Evolutionary conservation across 1,140 invertebrate species (phyloP).

Genomic region (Condylostylus longicornis): DNA sequence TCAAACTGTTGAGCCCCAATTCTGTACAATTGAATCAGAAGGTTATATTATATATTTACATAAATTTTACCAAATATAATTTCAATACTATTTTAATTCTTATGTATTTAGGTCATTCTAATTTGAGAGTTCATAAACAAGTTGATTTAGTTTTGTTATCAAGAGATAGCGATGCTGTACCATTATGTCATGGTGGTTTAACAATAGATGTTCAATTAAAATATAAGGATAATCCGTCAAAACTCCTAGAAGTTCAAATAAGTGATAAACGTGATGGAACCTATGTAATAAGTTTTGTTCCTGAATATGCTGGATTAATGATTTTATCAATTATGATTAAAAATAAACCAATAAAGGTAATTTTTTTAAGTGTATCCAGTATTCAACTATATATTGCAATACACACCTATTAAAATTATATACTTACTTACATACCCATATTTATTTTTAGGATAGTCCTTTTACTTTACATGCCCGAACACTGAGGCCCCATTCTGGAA

Average conservation of each 20-base stretch:
- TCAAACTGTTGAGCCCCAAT: slow-evolving; percentile 39
- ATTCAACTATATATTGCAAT: slow-evolving; percentile 1
- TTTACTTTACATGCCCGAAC: slow-evolving; percentile 40
- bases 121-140: slow-evolving; percentile 33
- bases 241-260: slow-evolving; percentile 34
- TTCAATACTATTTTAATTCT: neutral
- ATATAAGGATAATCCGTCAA: slow-evolving; percentile 28
- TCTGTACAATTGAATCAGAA: slow-evolving; percentile 37
- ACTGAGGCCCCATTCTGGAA: slow-evolving; percentile 44
- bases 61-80: too few relatives aligned
- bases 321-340: slow-evolving; percentile 42
- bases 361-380: neutral
- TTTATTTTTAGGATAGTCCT: slow-evolving; percentile 37
- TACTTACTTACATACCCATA: neutral
- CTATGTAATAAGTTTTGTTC: slow-evolving; percentile 41
- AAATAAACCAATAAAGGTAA: slow-evolving; percentile 44
- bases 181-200: slow-evolving; percentile 37
- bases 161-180: slow-evolving; percentile 37
- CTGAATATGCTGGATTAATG: slow-evolving; percentile 41
- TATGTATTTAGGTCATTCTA: slow-evolving; percentile 15
- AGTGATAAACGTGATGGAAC: slow-evolving; percentile 43
- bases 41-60: slow-evolving; percentile 30
- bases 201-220: slow-evolving; percentile 32
- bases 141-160: slow-evolving; percentile 35
- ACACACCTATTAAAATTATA: neutral